phyloP scores from a whole-genome alignment of 2,113 vertebrate genomes.

The Chaenogobius annularis region DNA sequence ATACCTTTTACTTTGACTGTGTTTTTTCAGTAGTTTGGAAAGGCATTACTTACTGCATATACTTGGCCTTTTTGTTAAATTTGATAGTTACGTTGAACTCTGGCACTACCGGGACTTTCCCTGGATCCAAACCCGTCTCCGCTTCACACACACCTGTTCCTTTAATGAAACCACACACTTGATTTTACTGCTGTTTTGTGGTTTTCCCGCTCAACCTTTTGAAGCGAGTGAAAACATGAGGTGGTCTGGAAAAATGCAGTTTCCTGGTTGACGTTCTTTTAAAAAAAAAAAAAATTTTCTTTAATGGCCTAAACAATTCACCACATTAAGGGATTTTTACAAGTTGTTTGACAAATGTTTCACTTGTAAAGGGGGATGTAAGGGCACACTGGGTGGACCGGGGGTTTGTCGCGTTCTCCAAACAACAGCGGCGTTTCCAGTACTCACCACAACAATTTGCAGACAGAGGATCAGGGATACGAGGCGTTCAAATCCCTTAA shows the following conservation, averaged over 20 bases:
- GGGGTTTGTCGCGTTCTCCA: conserved; percentile 11
- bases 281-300: too few species aligned
- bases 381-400: not conserved
- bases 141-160: conserved; percentile 32
- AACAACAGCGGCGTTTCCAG: conserved; percentile 40
- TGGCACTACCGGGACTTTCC: conserved; percentile 18
- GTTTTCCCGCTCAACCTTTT: conserved; percentile 7
- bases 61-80: not conserved
- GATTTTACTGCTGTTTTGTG: not conserved
- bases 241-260: not conserved
- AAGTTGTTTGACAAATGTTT: not conserved
- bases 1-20: too few species aligned
- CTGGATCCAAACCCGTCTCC: conserved; percentile 17
- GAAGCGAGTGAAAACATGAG: conserved; percentile 10
- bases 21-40: not conserved
- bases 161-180: conserved; percentile 6
- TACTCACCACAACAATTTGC: conserved; percentile 34
- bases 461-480: conserved; percentile 30
- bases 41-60: not conserved
- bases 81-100: not conserved
- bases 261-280: not conserved
- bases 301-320: conserved; percentile 1
- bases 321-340: not conserved
- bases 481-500: conserved; percentile 36
- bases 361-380: conserved; percentile 16